Percentiles rank a stretch among this genome's conserved stretches.
Evolutionary conservation across 2,797 vertebrate species (phyloP).

Genomic region (Triplophysa yarkandensis): DNA sequence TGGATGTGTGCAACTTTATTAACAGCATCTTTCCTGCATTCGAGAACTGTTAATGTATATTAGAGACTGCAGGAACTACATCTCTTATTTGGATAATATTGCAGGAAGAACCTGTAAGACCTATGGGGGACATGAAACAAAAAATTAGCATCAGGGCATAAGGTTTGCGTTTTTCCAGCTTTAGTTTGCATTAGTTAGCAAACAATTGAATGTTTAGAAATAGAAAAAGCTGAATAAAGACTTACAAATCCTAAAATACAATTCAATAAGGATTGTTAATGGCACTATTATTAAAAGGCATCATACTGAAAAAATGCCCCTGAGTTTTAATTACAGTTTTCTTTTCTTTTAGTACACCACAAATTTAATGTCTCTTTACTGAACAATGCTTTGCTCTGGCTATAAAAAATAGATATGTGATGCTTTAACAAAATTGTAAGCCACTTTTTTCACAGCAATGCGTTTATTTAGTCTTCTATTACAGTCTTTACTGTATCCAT

Average conservation of each 20-base stretch:
- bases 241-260: constrained; percentile 2
- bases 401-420: constrained; percentile 4
- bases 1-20: neutral
- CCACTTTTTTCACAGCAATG: neutral
- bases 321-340: constrained; percentile 18
- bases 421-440: neutral
- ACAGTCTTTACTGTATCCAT: neutral
- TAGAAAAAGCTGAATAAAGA: neutral
- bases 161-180: constrained; percentile 14
- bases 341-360: neutral
- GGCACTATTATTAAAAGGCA: neutral
- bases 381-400: neutral
- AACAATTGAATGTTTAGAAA: neutral
- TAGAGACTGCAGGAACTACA: neutral
- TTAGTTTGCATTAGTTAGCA: constrained; percentile 8
- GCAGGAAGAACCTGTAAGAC: neutral
- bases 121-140: neutral
- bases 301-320: neutral
- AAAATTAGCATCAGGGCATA: neutral
- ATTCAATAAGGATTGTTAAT: constrained; percentile 7
- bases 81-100: neutral
- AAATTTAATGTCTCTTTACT: neutral
- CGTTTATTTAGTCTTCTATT: neutral
- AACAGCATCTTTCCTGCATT: neutral
- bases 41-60: neutral